Base-by-base conservation (phyloP, 2,113 vertebrate genomes). In the Seriola dumerili region DNA sequence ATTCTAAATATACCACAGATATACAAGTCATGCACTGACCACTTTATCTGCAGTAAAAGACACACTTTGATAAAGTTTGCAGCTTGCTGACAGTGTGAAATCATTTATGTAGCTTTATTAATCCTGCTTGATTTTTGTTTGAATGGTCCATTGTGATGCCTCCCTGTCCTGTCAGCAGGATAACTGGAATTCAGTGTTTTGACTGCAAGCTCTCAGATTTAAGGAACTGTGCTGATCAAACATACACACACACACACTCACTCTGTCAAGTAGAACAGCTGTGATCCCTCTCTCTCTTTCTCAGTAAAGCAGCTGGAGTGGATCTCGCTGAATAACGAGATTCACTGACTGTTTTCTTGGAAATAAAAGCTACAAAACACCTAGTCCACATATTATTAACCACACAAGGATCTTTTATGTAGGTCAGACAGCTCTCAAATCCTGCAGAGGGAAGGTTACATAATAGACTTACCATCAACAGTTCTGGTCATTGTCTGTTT, bases 221-320 rank as follows among this genome's bases (percentile, higher is more conserved):
- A 58, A 77, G 74, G 59, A 72, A 73, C 68, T 72, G 52, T 78
- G 40, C 64, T 12, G 57, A 88, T 87, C 75, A 84, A 81, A 86
- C 59, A 65, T 21, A 32, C 72, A 25, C 59, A 52, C 38, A 52
- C 38, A 25, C 55, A 59, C 62, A 11, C 74, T 40, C 67, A 50
- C 66, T 44, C 32, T 67, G n/a, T 64, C 25, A 32, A 5, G 0
- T 48, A 25, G 61, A 78, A 72, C 74, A 89, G 81, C 88, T 84
- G 77, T 73, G 74, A 78, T 71, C 72, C 73, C 50, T 58, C 73
- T 62, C 19, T 44, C 23, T 25, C 14, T 86, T 86, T 91, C 85
- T 84, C 65, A 64, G 67, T 81, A 88, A 76, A 88, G 67, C 87
- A 90, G 87, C 88, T 88, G 78, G 68, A 73, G 2, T 48, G 62